Conservation (phyloP, 2,888 invertebrate species). For the Choreutis nemorana region DNA sequence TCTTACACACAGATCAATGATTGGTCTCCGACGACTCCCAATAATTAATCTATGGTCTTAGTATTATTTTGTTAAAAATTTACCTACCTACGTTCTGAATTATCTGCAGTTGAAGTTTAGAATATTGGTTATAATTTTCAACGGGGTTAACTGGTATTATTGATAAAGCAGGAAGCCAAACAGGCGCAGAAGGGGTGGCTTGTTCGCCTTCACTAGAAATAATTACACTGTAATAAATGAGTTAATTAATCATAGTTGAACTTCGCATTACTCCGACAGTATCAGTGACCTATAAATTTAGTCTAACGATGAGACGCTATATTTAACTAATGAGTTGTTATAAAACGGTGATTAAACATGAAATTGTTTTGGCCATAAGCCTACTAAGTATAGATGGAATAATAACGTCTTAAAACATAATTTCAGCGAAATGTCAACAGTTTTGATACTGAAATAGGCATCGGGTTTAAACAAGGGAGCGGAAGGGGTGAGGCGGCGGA, state of each 20-base stretch:
- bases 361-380: neutral
- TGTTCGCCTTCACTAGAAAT: conserved; percentile 18
- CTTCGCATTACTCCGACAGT: conserved; percentile 21
- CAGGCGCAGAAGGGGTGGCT: conserved; percentile 6
- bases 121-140: no score
- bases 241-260: conserved; percentile 44
- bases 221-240: conserved; percentile 33
- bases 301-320: conserved; percentile 11
- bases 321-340: conserved; percentile 5
- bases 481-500: conserved; percentile 21
- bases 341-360: neutral
- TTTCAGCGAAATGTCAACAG: conserved; percentile 28
- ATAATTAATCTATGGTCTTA: no score
- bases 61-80: no score
- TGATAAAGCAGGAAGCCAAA: no score
- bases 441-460: conserved; percentile 50
- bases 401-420: no score
- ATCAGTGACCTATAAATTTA: conserved; percentile 14
- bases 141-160: no score
- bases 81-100: no score
- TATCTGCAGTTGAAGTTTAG: no score
- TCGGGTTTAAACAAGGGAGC: conserved; percentile 42
- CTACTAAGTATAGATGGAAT: no score
- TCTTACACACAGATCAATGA: no score
- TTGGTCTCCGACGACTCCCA: no score